Evolutionary conservation across 2,888 invertebrate species (phyloP).

Genomic region (Phymatocera aterrima): DNA sequence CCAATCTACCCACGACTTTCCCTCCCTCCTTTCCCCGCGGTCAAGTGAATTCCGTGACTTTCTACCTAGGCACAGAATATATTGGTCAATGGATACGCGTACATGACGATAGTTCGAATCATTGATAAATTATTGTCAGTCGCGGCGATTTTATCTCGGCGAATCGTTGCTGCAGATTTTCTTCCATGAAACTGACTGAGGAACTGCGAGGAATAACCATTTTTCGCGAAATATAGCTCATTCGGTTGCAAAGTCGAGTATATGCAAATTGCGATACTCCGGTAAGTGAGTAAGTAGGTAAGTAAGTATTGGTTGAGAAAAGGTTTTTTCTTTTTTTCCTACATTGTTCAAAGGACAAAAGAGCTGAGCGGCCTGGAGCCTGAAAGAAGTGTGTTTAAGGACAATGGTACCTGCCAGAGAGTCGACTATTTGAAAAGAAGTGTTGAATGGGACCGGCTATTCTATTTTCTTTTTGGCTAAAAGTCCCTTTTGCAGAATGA

Average conservation of each 20-base stretch:
- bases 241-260: not conserved
- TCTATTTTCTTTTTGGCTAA: slow-evolving; percentile 59
- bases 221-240: too few species aligned
- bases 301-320: not conserved
- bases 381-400: slow-evolving; percentile 57
- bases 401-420: slow-evolving; percentile 63
- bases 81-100: not conserved
- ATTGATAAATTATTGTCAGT: too few species aligned
- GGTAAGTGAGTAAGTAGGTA: too few species aligned
- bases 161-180: too few species aligned
- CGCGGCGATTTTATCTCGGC: too few species aligned
- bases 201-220: too few species aligned
- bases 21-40: too few species aligned
- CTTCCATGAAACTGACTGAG: too few species aligned
- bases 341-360: slow-evolving; percentile 62
- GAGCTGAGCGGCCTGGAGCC: slow-evolving; percentile 51
- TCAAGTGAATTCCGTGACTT: not conserved
- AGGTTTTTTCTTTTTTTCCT: slow-evolving; percentile 52
- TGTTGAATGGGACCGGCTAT: slow-evolving; percentile 63
- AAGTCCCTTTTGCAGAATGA: slow-evolving; percentile 61
- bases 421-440: slow-evolving; percentile 33
- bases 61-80: not conserved
- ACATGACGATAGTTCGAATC: too few species aligned
- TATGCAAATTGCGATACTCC: slow-evolving; percentile 25
- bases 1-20: not conserved